Percentiles rank a stretch among this genome's conserved stretches.
These are phyloP conservation scores for Mantis religiosa DNA, from an alignment of 2,888 invertebrate genomes.

Conservation along the genomic window DNA sequence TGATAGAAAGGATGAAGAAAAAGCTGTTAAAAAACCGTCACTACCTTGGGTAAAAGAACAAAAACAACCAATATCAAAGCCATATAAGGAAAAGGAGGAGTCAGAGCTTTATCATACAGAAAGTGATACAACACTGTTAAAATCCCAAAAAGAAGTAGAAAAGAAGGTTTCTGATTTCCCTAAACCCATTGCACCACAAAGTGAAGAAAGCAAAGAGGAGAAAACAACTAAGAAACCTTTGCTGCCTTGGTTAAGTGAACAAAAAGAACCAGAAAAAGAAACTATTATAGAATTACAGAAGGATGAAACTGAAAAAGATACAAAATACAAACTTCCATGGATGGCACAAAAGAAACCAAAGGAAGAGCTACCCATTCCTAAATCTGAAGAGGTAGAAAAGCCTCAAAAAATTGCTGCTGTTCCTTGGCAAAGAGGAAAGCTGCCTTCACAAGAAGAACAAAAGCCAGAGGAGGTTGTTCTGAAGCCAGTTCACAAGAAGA, in stretches of 20 bases:
- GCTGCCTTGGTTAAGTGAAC: background rate
- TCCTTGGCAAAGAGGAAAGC: constrained; percentile 27
- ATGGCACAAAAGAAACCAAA: background rate
- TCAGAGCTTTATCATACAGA: background rate
- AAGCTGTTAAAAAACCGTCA: constrained; percentile 16
- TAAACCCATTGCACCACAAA: constrained; percentile 31
- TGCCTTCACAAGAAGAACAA: constrained; percentile 3
- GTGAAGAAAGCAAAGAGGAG: background rate
- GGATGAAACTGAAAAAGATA: background rate
- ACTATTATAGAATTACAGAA: background rate
- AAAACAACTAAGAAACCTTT: constrained; percentile 15
- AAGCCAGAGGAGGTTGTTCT: constrained; percentile 28
- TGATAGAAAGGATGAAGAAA: background rate
- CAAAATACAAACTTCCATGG: constrained; percentile 1
- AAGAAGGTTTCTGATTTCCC: constrained; percentile 35
- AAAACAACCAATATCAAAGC: background rate
- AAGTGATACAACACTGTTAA: constrained; percentile 27
- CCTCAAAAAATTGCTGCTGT: constrained; percentile 23
- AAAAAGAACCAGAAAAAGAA: background rate
- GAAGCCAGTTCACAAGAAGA: constrained; percentile 34
- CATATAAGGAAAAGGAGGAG: constrained; percentile 34
- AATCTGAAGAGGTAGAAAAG: background rate
- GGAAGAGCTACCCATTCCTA: background rate
- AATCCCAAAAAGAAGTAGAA: constrained; percentile 27
- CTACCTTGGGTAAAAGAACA: constrained; percentile 15